Base-by-base conservation (phyloP, 2,888 invertebrate species). In the Physocephala rufipes region DNA sequence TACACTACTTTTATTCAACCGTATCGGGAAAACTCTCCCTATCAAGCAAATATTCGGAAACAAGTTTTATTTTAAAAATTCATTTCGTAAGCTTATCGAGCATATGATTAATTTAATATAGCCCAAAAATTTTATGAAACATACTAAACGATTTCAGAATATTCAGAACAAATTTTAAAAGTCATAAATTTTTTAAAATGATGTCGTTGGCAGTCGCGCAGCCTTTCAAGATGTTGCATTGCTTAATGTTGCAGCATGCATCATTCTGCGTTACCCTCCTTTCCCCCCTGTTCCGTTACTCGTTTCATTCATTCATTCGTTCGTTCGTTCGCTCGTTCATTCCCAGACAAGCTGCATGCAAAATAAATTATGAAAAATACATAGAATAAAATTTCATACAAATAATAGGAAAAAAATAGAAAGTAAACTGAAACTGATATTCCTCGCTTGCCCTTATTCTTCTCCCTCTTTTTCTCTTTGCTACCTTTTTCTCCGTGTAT, bases 81-180 rank as follows among this genome's bases (percentile, higher is more conserved):
- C n/a, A n/a, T n/a, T n/a, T n/a, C n/a, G n/a, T n/a, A n/a, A n/a
- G n/a, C n/a, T n/a, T n/a, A n/a, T n/a, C n/a, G n/a, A n/a, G n/a
- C 36, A 36, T 36, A 9, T 55, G 55, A 26, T 36, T 30, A 1
- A 19, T 61, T 61, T 61, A 30, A 30, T 30, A 61, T 30, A 61
- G 61, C n/a, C n/a, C 16, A 43, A 26, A 45, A 63, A 21, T 63
- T 63, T 15, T 21, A 26, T 16, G 59, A 47, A 43, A 47, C 24
- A 67, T 58, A 26, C 19, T 28, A 47, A 47, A 47, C 47, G 58
- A 47, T 47, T 47, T 59, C 30, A 58, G 47, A n/a, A 59, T 47
- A 47, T 59, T 59, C 47, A 59, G 45, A 47, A 58, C 26, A 47
- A 58, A 58, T 59, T 58, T 26, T 47, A 47, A 7, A 16, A 24